Base-by-base conservation (phyloP, 2,888 invertebrate species). In the Perizoma flavofasciatum region DNA sequence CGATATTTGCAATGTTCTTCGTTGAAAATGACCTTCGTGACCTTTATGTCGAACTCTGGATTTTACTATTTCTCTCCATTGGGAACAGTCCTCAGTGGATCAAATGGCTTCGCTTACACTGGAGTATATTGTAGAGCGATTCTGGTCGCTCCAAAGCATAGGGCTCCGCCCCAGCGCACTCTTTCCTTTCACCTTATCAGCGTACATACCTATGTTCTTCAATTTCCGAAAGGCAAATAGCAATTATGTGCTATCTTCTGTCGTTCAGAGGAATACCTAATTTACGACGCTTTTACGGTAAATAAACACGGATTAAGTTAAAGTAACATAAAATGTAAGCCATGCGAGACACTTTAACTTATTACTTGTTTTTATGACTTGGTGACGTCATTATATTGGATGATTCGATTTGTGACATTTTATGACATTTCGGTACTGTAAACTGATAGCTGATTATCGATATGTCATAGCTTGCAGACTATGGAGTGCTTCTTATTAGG, bases 241-340 rank as follows among this genome's bases (percentile, higher is more conserved):
- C 60, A 65, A 63, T 68, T 68, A 63, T 58, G 53, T 40, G 40
- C 37, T 62, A 65, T 69, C 60, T 59, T 47, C 55, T 54, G 55
- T 53, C 66, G 61, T 65, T 66, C 64, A 67, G 56, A 69, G 67
- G 65, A 70, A 68, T 69, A 63, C 66, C 46, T 61, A 63, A 55
- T 68, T 68, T 68, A 69, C 61, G 66, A 52, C 55, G 6, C 49
- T 52, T 74, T 74, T 74, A 74, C 68, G 75, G 62, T 63, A 49
- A 57, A 71, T 75, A 77, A 75, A 71, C 69, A 59, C 61, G 69
- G 69, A 72, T 71, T 74, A 75, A 72, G 71, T 67, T 64, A 74
- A 70, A 69, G 68, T 66, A 65, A 66, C 72, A 70, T 75, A 73
- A 76, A 74, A 67, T 63, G 67, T 63, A 63, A 65, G 62, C 57